Evolutionary conservation across 1,140 invertebrate genomes (phyloP).

Genomic region (Phocides pigmalion): DNA sequence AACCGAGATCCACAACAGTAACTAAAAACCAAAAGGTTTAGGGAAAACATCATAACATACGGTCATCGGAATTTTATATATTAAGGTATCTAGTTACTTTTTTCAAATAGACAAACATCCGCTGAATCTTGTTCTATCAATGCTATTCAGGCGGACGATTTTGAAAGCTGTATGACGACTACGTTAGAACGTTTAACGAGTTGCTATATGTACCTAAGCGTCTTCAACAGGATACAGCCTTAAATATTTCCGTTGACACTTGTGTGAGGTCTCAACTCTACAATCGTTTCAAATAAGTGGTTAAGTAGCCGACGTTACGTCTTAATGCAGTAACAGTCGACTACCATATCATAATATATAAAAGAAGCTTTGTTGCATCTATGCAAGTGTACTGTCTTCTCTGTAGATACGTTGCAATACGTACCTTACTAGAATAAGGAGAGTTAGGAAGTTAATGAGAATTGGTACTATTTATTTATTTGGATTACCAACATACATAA

Average conservation of each 20-base stretch:
- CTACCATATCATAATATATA: slow-evolving; percentile 1
- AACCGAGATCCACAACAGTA: too few relatives aligned
- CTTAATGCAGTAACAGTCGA: slow-evolving; percentile 7
- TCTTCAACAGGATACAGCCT: slow-evolving; percentile 43
- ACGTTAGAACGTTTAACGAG: not conserved
- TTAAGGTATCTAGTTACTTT: too few relatives aligned
- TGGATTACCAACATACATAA: too few relatives aligned
- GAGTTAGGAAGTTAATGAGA: too few relatives aligned
- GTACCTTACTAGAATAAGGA: too few relatives aligned
- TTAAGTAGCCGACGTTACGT: slow-evolving; percentile 23
- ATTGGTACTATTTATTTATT: too few relatives aligned
- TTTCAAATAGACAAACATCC: not conserved
- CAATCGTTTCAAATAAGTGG: slow-evolving; percentile 23
- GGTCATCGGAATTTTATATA: too few relatives aligned
- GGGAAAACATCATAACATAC: too few relatives aligned
- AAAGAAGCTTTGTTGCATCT: slow-evolving; percentile 9
- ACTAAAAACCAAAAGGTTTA: too few relatives aligned
- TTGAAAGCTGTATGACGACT: slow-evolving; percentile 1
- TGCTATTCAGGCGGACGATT: slow-evolving; percentile 3
- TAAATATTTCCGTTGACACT: slow-evolving; percentile 40
- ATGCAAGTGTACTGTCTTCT: too few relatives aligned
- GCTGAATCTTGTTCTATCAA: not conserved
- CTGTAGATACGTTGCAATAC: too few relatives aligned
- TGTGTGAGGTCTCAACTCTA: slow-evolving; percentile 34
- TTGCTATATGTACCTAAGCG: slow-evolving; percentile 20